Evolutionary conservation across 1,140 invertebrate species (phyloP).

Genomic region (Subanguina moxae): DNA sequence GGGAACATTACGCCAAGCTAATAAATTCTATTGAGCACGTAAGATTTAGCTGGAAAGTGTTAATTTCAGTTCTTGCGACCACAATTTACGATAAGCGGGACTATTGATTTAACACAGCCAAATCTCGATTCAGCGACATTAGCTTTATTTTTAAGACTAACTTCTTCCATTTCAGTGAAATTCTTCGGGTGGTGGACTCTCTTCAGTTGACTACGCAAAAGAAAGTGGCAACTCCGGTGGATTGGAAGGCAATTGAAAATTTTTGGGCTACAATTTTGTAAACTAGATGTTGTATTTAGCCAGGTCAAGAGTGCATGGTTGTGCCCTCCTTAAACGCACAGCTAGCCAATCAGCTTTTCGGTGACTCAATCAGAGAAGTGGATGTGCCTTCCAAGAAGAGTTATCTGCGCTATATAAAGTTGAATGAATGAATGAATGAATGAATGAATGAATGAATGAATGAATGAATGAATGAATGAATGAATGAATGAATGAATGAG

Average conservation of each 20-base stretch:
- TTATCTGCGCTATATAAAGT: slow-evolving; percentile 38
- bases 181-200: slow-evolving; percentile 80
- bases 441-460: too few species aligned
- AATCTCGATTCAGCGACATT: too few species aligned
- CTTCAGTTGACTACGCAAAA: slow-evolving; percentile 76
- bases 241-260: slow-evolving; percentile 68
- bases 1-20: too few species aligned
- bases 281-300: slow-evolving; percentile 11
- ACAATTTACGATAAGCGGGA: too few species aligned
- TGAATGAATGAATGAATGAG: too few species aligned
- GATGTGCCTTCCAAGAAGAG: slow-evolving; percentile 47
- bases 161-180: slow-evolving; percentile 75
- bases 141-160: too few species aligned
- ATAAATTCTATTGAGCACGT: too few species aligned
- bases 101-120: too few species aligned
- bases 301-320: slow-evolving; percentile 21
- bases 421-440: slow-evolving; percentile 1
- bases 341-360: slow-evolving; percentile 36
- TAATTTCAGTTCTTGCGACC: too few species aligned
- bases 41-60: too few species aligned
- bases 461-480: too few species aligned
- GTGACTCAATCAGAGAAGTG: slow-evolving; percentile 18
- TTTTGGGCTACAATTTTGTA: slow-evolving; percentile 2
- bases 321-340: slow-evolving; percentile 30
- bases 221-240: slow-evolving; percentile 79